Percentiles rank a stretch among this genome's conserved stretches.
phyloP scores from a whole-genome alignment of 2,888 invertebrate genomes.

The Acanthococcus lagerstroemiae region DNA sequence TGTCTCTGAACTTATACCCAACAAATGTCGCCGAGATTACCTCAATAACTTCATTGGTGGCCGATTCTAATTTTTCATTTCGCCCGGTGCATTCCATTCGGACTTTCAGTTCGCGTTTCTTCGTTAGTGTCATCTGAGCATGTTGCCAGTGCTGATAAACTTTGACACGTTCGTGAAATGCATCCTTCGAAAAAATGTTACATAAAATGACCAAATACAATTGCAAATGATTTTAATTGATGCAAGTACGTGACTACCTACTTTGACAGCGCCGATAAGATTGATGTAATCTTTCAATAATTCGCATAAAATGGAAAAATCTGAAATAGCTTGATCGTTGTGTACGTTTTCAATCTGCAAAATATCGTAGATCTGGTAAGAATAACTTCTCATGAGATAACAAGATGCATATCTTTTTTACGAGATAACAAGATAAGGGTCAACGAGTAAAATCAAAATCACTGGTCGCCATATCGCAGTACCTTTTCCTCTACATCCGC shows the following conservation, averaged over 20 bases:
- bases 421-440: conserved; percentile 1
- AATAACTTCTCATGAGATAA: conserved; percentile 33
- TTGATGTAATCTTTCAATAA: conserved; percentile 89
- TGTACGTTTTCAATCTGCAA: conserved; percentile 71
- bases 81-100: conserved; percentile 83
- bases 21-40: conserved; percentile 45
- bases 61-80: conserved; percentile 78
- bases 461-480: conserved; percentile 5
- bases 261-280: conserved; percentile 73
- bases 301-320: conserved; percentile 88
- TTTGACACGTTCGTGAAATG: conserved; percentile 63
- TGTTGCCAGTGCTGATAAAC: conserved; percentile 97
- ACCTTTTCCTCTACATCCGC: conserved; percentile 78
- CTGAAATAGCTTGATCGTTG: conserved; percentile 85
- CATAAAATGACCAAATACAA: too few species aligned
- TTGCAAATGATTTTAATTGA: neutral
- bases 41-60: conserved; percentile 84
- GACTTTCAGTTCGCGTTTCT: conserved; percentile 87
- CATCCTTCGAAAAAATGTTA: too few species aligned
- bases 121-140: conserved; percentile 85
- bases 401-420: too few species aligned
- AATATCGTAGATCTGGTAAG: neutral
- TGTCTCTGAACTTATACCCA: too few species aligned
- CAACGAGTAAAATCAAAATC: neutral
- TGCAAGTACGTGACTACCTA: conserved; percentile 36